Conservation (phyloP, 2,113 vertebrate genomes). For the Nasalis larvatus region DNA sequence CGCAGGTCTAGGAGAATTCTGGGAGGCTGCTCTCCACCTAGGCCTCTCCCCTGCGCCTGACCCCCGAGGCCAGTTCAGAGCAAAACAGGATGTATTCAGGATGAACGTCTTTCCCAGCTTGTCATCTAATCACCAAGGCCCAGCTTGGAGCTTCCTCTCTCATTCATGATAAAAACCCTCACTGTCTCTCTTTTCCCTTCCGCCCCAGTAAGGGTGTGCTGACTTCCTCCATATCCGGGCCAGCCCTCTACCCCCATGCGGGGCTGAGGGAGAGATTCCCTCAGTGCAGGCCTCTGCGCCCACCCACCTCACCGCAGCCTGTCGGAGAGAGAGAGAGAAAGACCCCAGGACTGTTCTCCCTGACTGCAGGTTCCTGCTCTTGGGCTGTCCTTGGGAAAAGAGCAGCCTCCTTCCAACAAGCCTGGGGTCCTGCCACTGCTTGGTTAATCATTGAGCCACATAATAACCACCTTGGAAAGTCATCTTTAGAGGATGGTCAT, state of each 20-base stretch:
- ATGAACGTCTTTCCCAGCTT: slow-evolving; percentile 68
- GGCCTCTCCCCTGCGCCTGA: neutral
- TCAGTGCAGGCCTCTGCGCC: neutral
- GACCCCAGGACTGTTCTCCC: neutral
- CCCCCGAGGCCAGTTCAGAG: slow-evolving; percentile 54
- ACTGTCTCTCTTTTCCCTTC: slow-evolving; percentile 65
- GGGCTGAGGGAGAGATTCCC: slow-evolving; percentile 1
- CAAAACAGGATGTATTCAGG: slow-evolving; percentile 79
- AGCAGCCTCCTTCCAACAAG: slow-evolving; percentile 64
- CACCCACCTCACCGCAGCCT: neutral
- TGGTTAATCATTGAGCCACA: slow-evolving; percentile 77
- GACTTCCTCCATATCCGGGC: slow-evolving; percentile 69
- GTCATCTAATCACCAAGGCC: slow-evolving; percentile 71
- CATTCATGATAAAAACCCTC: slow-evolving; percentile 71
- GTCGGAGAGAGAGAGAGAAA: neutral
- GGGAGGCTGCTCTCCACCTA: slow-evolving; percentile 23
- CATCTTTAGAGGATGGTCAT: slow-evolving; percentile 65
- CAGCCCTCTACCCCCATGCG: slow-evolving; percentile 24
- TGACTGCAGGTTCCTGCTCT: slow-evolving; percentile 49
- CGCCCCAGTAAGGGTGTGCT: slow-evolving; percentile 58
- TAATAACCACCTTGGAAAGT: slow-evolving; percentile 75
- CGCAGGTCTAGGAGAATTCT: slow-evolving; percentile 49
- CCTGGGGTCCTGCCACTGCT: slow-evolving; percentile 61
- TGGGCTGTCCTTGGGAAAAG: slow-evolving; percentile 63
- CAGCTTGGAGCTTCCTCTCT: slow-evolving; percentile 78